Conservation (phyloP, 2,113 vertebrate genomes). For the Cephalopholis sonnerati region DNA sequence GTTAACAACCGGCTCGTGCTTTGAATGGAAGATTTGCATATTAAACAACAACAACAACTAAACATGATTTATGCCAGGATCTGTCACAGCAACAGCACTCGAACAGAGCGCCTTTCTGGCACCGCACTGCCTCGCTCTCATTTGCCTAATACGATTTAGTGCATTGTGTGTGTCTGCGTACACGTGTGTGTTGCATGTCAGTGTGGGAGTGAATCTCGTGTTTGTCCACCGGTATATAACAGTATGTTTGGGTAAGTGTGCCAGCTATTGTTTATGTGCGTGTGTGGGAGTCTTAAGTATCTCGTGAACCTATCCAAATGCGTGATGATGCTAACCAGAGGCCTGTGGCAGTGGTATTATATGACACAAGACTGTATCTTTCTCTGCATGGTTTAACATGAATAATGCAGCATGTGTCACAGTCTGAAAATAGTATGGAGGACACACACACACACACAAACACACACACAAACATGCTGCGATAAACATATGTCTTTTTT, state of each 20-base stretch:
- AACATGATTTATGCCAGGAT: slow-evolving; percentile 76
- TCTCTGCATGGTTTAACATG: slow-evolving; percentile 61
- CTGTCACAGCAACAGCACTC: slow-evolving; percentile 69
- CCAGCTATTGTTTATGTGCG: slow-evolving; percentile 13
- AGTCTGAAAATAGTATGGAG: slow-evolving; percentile 70
- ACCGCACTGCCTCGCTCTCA: slow-evolving; percentile 55
- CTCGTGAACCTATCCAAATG: neutral
- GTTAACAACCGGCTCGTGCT: slow-evolving; percentile 66
- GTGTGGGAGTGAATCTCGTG: slow-evolving; percentile 24
- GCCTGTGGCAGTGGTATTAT: slow-evolving; percentile 49
- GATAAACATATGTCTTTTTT: slow-evolving; percentile 67
- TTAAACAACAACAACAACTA: slow-evolving; percentile 73
- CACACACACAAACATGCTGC: slow-evolving; percentile 18
- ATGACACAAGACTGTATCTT: slow-evolving; percentile 44
- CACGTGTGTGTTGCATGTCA: slow-evolving; percentile 27
- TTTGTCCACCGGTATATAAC: slow-evolving; percentile 7
- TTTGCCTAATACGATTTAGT: slow-evolving; percentile 78
- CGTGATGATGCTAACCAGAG: slow-evolving; percentile 36
- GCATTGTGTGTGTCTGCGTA: slow-evolving; percentile 34
- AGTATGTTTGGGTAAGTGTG: slow-evolving; percentile 38
- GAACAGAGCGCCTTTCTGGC: slow-evolving; percentile 54
- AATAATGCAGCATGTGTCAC: slow-evolving; percentile 64
- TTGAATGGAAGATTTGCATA: slow-evolving; percentile 77
- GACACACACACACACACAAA: slow-evolving; percentile 22
- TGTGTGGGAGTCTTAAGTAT: slow-evolving; percentile 34